Conservation (phyloP, 2,888 invertebrate species). For the Aethes cnicana region DNA sequence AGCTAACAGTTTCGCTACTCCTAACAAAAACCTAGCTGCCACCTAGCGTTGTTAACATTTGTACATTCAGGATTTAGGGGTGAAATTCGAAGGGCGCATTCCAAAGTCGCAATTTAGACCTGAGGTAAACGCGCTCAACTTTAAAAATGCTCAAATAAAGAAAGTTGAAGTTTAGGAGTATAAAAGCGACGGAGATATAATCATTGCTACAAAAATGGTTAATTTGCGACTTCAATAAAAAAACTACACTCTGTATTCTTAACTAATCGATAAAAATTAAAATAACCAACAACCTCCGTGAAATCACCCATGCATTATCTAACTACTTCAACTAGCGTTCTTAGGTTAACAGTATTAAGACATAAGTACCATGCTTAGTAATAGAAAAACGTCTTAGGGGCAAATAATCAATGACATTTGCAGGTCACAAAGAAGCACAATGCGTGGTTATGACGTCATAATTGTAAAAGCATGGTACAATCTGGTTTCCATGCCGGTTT, state of each 20-base stretch:
- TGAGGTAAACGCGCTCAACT: too few species aligned
- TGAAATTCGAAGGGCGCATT: slow-evolving; percentile 41
- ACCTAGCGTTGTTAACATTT: slow-evolving; percentile 61
- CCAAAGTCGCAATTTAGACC: too few species aligned
- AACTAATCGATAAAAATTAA: slow-evolving; percentile 62
- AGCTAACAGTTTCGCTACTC: slow-evolving; percentile 46
- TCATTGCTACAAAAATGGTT: too few species aligned
- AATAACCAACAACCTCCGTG: slow-evolving; percentile 57
- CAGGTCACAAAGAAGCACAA: too few species aligned
- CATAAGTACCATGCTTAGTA: slow-evolving; percentile 24
- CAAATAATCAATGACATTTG: too few species aligned
- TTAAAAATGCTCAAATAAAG: too few species aligned
- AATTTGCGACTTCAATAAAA: slow-evolving; percentile 31
- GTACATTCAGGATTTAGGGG: slow-evolving; percentile 78
- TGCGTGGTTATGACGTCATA: not conserved
- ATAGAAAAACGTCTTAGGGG: slow-evolving; percentile 26
- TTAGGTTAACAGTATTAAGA: slow-evolving; percentile 42
- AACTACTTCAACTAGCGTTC: slow-evolving; percentile 70
- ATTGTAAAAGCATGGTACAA: slow-evolving; percentile 8
- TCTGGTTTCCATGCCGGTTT: slow-evolving; percentile 13
- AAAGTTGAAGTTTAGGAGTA: too few species aligned
- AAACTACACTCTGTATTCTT: slow-evolving; percentile 64
- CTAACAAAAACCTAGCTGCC: slow-evolving; percentile 57
- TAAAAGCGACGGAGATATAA: too few species aligned
- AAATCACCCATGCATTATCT: slow-evolving; percentile 62